Conservation (phyloP, 2,888 invertebrate genomes). For the Nyleta sp. region DNA sequence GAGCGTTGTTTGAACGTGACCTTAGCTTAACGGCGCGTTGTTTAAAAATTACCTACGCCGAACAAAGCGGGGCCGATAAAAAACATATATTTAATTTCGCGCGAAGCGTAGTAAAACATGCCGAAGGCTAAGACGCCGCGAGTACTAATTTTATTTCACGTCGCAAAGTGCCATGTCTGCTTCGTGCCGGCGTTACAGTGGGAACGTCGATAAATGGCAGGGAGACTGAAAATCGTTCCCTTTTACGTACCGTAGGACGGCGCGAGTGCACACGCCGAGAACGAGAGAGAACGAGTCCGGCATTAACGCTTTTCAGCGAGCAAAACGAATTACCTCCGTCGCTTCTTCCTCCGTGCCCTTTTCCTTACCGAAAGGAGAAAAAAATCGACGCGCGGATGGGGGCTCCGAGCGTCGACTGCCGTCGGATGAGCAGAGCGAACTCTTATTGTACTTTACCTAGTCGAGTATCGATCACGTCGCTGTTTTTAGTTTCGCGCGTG, state of each 20-base stretch:
- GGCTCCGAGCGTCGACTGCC: conserved; percentile 12
- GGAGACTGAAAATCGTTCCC: conserved; percentile 50
- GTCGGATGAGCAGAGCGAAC: conserved; percentile 22
- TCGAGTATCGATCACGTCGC: conserved; percentile 46
- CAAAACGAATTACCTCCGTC: conserved; percentile 64
- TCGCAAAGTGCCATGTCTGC: conserved; percentile 62
- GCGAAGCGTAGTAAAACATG: conserved; percentile 3
- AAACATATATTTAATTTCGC: conserved; percentile 27
- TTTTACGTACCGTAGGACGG: conserved; percentile 40
- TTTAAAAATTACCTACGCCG: too few relatives aligned
- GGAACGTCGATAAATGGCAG: conserved; percentile 56
- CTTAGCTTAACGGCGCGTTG: too few relatives aligned
- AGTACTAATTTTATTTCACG: conserved; percentile 76
- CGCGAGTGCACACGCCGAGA: conserved; percentile 14
- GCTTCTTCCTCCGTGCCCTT: conserved; percentile 57
- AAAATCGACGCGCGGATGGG: conserved; percentile 44
- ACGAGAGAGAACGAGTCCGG: conserved; percentile 50
- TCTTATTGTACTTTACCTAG: conserved; percentile 49
- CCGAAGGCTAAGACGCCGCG: conserved; percentile 67
- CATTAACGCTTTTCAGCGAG: conserved; percentile 66
- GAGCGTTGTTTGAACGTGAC: too few relatives aligned
- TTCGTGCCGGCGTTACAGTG: conserved; percentile 34
- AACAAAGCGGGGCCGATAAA: too few relatives aligned
- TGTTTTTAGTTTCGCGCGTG: conserved; percentile 49
- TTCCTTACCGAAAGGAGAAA: conserved; percentile 49